phyloP scores from a whole-genome alignment of 2,888 invertebrate genomes.

The Luperina testacea region DNA sequence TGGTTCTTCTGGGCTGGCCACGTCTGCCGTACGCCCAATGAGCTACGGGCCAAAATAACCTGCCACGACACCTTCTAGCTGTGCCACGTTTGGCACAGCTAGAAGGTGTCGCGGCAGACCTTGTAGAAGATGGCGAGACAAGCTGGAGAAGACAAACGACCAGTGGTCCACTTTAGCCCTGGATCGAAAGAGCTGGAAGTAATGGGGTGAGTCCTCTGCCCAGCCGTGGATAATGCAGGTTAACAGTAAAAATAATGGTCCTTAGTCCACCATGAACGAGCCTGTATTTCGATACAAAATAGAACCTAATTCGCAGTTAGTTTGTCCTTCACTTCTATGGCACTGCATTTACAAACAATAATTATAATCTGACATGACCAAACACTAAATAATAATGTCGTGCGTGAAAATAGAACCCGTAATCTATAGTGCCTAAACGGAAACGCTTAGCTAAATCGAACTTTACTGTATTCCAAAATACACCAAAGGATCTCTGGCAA shows the following conservation, averaged over 20 bases:
- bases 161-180: too few species aligned
- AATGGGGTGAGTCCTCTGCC: too few species aligned
- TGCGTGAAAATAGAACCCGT: neutral
- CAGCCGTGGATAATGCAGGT: too few species aligned
- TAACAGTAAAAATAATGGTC: too few species aligned
- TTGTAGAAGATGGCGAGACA: too few species aligned
- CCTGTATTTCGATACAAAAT: neutral
- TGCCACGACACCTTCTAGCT: too few species aligned
- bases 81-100: too few species aligned
- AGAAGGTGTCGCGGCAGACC: too few species aligned
- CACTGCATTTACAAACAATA: conserved; percentile 11
- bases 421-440: neutral
- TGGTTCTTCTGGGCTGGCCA: neutral
- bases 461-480: neutral
- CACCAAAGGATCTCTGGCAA: neutral
- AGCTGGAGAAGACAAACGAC: too few species aligned
- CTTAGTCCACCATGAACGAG: neutral
- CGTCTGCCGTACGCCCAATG: too few species aligned
- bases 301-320: neutral
- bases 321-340: neutral
- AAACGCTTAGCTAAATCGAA: neutral
- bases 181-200: too few species aligned
- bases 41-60: too few species aligned
- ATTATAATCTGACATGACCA: conserved; percentile 15
- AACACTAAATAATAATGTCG: conserved; percentile 3